phyloP scores from a whole-genome alignment of 2,113 vertebrate genomes.

The Talpa occidentalis region DNA sequence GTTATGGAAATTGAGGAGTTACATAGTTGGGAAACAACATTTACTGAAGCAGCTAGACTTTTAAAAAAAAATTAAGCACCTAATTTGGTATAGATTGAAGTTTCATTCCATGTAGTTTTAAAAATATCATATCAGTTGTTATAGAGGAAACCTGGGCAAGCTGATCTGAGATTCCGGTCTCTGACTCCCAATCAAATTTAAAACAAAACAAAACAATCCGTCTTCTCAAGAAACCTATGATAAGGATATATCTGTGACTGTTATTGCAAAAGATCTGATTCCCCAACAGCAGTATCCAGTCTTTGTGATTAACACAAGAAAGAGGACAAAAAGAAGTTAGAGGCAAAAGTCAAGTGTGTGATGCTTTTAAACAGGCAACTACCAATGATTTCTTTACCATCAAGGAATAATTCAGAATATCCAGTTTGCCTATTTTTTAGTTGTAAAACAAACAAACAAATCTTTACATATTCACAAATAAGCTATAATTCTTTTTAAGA shows the following conservation, averaged over 20 bases:
- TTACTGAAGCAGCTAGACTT: conserved; percentile 49
- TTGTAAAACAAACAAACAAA: conserved; percentile 38
- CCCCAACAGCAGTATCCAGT: not conserved
- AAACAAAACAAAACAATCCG: conserved; percentile 62
- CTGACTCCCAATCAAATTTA: conserved; percentile 49
- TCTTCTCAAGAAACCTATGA: conserved; percentile 50
- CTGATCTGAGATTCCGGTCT: not conserved
- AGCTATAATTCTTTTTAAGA: conserved; percentile 4
- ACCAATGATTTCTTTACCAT: conserved; percentile 6
- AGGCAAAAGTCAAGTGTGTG: not conserved
- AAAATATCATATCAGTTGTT: conserved; percentile 61
- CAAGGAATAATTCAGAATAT: not conserved
- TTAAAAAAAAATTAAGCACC: not conserved
- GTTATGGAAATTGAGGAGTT: conserved; percentile 30
- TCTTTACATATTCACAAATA: not conserved
- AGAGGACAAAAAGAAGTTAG: conserved; percentile 9
- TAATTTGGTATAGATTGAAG: conserved; percentile 48
- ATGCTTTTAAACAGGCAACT: conserved; percentile 5
- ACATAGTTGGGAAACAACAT: conserved; percentile 10
- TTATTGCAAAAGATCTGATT: conserved; percentile 17
- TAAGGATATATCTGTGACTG: conserved; percentile 30
- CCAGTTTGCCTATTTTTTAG: not conserved
- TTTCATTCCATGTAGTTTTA: conserved; percentile 42
- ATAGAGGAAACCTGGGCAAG: conserved; percentile 52
- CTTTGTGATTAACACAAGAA: not conserved